Evolutionary conservation across 1,140 invertebrate species (phyloP).

Genomic region (Lamellibrachia luymesi): DNA sequence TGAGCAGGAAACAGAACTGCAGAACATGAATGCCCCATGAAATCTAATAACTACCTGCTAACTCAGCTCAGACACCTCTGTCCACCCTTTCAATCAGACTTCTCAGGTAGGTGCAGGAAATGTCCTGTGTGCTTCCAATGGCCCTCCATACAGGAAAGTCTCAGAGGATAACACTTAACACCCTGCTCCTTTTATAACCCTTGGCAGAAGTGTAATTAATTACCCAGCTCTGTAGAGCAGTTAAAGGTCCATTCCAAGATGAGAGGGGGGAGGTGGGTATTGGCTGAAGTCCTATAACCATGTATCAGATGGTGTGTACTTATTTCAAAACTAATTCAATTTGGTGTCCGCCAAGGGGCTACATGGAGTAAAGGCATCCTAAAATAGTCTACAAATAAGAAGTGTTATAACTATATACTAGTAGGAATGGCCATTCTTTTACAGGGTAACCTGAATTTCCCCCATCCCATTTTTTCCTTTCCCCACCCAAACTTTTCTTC

Average conservation of each 20-base stretch:
- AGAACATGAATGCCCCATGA: background rate
- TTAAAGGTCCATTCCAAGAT: background rate
- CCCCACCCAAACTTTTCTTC: too few relatives aligned
- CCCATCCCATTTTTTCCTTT: background rate
- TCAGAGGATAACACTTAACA: background rate
- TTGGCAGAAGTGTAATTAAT: background rate
- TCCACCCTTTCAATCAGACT: conserved; percentile 4
- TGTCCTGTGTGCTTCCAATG: background rate
- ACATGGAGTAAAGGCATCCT: background rate
- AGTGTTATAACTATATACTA: background rate
- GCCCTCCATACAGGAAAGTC: background rate
- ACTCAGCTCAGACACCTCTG: background rate
- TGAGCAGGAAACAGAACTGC: background rate
- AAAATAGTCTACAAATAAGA: background rate
- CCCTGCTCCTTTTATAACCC: background rate
- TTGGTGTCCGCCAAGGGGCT: too few relatives aligned
- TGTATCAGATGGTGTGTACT: background rate
- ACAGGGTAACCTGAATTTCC: background rate
- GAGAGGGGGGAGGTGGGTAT: background rate
- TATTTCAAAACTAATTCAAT: background rate
- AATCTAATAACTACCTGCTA: background rate
- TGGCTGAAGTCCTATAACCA: background rate
- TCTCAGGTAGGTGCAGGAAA: background rate
- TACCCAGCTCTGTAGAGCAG: background rate
- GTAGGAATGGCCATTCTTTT: background rate